phyloP scores from a whole-genome alignment of 2,797 vertebrate genomes.

The Arrhamphus sclerolepis region DNA sequence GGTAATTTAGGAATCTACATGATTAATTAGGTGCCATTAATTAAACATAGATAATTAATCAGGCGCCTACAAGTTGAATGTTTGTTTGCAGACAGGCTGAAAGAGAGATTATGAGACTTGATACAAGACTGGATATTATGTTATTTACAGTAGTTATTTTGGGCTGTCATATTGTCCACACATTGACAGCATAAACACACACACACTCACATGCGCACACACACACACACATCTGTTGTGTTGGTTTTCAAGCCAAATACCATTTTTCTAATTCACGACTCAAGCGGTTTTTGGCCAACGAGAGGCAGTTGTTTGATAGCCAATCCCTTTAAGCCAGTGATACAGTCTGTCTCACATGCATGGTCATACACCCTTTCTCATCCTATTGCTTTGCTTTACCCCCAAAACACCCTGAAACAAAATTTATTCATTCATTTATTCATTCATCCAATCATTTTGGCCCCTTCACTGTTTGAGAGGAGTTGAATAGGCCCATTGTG shows the following conservation, averaged over 20 bases:
- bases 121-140: not conserved
- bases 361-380: constrained; percentile 27
- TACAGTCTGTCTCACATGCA: constrained; percentile 12
- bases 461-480: constrained; percentile 69
- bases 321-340: constrained; percentile 46
- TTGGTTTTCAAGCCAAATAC: constrained; percentile 45
- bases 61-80: not conserved
- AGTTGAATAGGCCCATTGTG: constrained; percentile 75
- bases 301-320: constrained; percentile 51
- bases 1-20: no score
- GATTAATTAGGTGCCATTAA: no score
- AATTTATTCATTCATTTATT: constrained; percentile 73
- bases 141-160: constrained; percentile 22
- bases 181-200: constrained; percentile 4
- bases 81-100: not conserved
- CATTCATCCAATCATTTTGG: constrained; percentile 76
- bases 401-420: constrained; percentile 66
- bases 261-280: constrained; percentile 60
- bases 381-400: constrained; percentile 51
- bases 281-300: constrained; percentile 48
- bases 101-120: not conserved
- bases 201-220: constrained; percentile 5
- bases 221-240: constrained; percentile 30
- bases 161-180: constrained; percentile 7
- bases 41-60: no score